A percentile compares a stretch with the other conserved stretches of the same genome.
These are phyloP conservation scores for Anas acuta DNA, from an alignment of 2,797 vertebrate species.

Conservation along the genomic window DNA sequence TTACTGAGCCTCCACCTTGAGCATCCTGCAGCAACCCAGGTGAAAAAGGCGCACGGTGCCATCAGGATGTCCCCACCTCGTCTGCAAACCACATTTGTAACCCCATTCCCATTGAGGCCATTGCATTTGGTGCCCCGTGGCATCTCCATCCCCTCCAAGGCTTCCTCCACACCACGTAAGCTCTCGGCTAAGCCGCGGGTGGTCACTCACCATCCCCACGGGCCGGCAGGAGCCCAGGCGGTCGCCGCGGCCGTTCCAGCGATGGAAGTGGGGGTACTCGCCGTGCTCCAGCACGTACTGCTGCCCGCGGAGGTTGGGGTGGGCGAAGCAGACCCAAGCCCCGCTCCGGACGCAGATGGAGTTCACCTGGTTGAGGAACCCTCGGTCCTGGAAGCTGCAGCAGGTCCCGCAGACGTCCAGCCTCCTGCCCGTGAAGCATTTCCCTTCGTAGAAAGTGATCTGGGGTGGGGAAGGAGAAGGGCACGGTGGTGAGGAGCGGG, in stretches of 20 bases:
- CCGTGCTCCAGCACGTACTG: constrained; percentile 92
- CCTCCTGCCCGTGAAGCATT: constrained; percentile 89
- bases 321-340: constrained; percentile 91
- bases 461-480: constrained; percentile 49
- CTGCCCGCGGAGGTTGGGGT: constrained; percentile 91
- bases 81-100: not conserved
- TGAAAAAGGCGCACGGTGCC: not conserved
- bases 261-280: constrained; percentile 90
- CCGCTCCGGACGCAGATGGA: constrained; percentile 90
- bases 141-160: rapidly evolving
- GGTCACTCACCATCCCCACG: constrained; percentile 86
- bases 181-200: not conserved
- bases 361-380: constrained; percentile 91
- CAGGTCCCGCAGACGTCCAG: constrained; percentile 89
- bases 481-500: rapidly evolving
- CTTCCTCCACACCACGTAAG: rapidly evolving
- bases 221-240: constrained; percentile 94
- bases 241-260: constrained; percentile 90
- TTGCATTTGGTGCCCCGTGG: rapidly evolving
- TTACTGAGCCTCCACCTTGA: rapidly evolving
- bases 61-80: not conserved
- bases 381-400: constrained; percentile 91
- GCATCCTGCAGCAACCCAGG: not conserved
- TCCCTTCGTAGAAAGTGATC: constrained; percentile 91
- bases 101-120: not conserved